Base-by-base conservation (phyloP, 2,888 invertebrate genomes). In the Harpalus rubripes region DNA sequence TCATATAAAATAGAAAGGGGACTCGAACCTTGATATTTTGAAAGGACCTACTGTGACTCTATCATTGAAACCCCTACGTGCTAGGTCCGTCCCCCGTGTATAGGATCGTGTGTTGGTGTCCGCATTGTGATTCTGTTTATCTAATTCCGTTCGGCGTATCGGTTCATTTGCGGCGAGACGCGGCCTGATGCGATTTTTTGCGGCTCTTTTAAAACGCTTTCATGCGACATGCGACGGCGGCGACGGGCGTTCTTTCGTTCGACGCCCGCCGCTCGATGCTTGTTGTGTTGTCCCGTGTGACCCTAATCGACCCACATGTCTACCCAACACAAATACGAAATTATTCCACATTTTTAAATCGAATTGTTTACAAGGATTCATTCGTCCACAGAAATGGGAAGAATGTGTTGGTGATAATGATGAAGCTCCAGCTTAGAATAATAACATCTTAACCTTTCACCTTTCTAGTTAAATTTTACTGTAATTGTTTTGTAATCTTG, bases 121-220 rank as follows among this genome's bases (percentile, higher is more conserved):
- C 80, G 63, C 44, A 81, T 81, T 81, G 81, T 81, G 81, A 81
- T 81, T 65, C 52, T 68, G 81, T 81, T 81, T 81, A 81, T 81
- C 81, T 81, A 81, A 81, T 81, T 81, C 63, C 65, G 68, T 44
- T 81, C 65, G 81, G 65, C 44, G 68, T 63, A 63, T 81, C 65
- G 81, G 81, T 81, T 81, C 81, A 81, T 81, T 65, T 81, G 81
- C 65, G 81, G 65, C 80, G 41, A 32, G 61, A 41, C 63, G 44
- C 44, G 44, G 63, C 52, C 44, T 65, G 81, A 65, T 81, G 52
- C 65, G 65, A 65, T 81, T 81, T 65, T 44, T 81, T 81, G 65
- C 63, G 80, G 80, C 41, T 79, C 79, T 68, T 81, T 81, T 65
- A 52, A 65, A 65, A 68, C 81, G 65, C 44, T 81, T 81, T 65